phyloP scores from a whole-genome alignment of 2,797 vertebrate genomes.

The Sebastes ruberrimus region DNA sequence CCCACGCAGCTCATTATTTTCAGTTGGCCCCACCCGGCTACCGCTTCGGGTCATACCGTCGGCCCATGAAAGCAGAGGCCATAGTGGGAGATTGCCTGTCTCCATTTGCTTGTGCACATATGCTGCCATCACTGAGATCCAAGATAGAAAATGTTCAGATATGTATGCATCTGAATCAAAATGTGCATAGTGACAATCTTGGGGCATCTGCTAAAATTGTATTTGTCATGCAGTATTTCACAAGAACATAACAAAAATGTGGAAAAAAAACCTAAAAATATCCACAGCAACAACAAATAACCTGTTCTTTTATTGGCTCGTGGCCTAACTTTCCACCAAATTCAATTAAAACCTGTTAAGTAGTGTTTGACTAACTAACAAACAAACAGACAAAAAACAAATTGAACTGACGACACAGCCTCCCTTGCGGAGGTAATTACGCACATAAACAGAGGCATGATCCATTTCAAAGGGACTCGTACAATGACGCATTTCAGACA shows the following conservation, averaged over 20 bases:
- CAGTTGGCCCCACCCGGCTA: neutral
- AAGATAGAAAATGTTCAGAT: neutral
- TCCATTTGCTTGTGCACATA: neutral
- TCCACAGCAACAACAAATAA: slow-evolving; percentile 10
- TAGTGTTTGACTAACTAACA: slow-evolving; percentile 49
- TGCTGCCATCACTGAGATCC: neutral
- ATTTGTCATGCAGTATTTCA: neutral
- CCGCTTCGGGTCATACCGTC: neutral
- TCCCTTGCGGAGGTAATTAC: slow-evolving; percentile 44
- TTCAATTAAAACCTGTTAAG: slow-evolving; percentile 53
- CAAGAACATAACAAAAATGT: neutral
- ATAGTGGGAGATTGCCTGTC: neutral
- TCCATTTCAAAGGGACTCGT: slow-evolving; percentile 57
- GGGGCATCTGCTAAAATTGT: neutral
- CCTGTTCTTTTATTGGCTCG: neutral
- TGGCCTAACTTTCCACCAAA: slow-evolving; percentile 6
- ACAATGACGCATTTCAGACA: slow-evolving; percentile 45
- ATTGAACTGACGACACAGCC: slow-evolving; percentile 14
- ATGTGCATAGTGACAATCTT: neutral
- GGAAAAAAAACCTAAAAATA: neutral
- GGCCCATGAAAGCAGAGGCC: neutral
- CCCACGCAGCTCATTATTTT: neutral
- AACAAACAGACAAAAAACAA: slow-evolving; percentile 50
- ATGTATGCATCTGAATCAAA: neutral
- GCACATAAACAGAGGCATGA: slow-evolving; percentile 42